phyloP scores from a whole-genome alignment of 30 jellyfish, hydroid and myxozoan species.

The Mastigias papua region DNA sequence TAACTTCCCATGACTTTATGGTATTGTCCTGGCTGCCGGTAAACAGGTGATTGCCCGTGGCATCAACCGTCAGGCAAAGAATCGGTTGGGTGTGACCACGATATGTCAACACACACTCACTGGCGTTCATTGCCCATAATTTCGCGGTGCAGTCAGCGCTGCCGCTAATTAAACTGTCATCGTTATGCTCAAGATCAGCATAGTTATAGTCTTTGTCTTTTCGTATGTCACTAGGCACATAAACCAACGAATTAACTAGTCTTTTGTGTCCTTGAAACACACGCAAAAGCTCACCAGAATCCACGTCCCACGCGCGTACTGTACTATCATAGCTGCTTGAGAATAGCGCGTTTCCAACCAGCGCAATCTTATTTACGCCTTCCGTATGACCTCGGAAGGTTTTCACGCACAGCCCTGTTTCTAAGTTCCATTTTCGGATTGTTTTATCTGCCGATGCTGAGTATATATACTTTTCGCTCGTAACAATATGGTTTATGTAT shows the following conservation, averaged over 20 bases:
- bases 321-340: slow-evolving; percentile 94
- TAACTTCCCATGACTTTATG: slow-evolving; percentile 83
- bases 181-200: slow-evolving; percentile 90
- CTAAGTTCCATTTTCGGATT: slow-evolving; percentile 92
- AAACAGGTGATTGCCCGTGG: slow-evolving; percentile 77
- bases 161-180: slow-evolving; percentile 86
- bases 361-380: slow-evolving; percentile 82
- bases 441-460: slow-evolving; percentile 94
- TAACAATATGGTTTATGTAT: slow-evolving; percentile 81
- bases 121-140: slow-evolving; percentile 90
- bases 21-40: slow-evolving; percentile 96
- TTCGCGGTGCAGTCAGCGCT: slow-evolving; percentile 94
- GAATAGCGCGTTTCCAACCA: slow-evolving; percentile 76
- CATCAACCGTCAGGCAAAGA: slow-evolving; percentile 87
- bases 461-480: slow-evolving; percentile 78
- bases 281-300: slow-evolving; percentile 88
- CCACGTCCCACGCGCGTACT: slow-evolving; percentile 90
- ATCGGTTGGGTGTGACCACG: slow-evolving; percentile 94
- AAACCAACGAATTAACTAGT: slow-evolving; percentile 86
- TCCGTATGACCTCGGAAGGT: slow-evolving; percentile 95
- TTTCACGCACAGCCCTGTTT: slow-evolving; percentile 93
- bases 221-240: slow-evolving; percentile 82
- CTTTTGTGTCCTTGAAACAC: slow-evolving; percentile 88
- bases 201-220: slow-evolving; percentile 78
- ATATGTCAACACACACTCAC: slow-evolving; percentile 82